Evolutionary conservation across 2,113 vertebrate species (phyloP).

Genomic region (Tragulus kanchil): DNA sequence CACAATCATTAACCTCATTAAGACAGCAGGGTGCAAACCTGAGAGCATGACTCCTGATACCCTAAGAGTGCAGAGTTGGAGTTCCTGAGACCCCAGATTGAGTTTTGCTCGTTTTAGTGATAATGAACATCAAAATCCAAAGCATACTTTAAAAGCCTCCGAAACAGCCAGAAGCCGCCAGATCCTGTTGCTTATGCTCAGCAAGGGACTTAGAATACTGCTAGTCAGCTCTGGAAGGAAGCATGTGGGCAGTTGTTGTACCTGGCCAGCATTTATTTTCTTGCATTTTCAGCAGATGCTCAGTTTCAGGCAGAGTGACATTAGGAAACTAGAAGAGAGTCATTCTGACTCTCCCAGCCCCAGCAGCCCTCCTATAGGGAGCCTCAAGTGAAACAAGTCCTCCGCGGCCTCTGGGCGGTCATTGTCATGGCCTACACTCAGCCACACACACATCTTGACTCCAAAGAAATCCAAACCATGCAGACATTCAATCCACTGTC

Average conservation of each 20-base stretch:
- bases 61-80: neutral
- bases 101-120: conserved; percentile 70
- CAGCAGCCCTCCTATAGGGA: neutral
- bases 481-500: neutral
- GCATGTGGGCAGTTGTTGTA: accelerated
- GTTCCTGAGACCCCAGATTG: conserved; percentile 35
- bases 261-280: neutral
- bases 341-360: neutral
- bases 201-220: neutral
- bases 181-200: neutral
- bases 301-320: neutral
- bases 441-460: neutral
- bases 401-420: neutral
- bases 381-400: neutral
- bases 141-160: conserved; percentile 69
- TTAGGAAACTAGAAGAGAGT: neutral
- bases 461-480: neutral
- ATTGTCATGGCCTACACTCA: neutral
- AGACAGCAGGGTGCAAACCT: conserved; percentile 68
- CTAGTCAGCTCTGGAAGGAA: neutral
- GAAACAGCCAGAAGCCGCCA: neutral
- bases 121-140: conserved; percentile 60
- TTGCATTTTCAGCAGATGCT: neutral
- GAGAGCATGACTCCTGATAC: conserved; percentile 53
- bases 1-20: conserved; percentile 69